phyloP scores from a whole-genome alignment of 1,140 invertebrate species.

The Cotesia vestalis region DNA sequence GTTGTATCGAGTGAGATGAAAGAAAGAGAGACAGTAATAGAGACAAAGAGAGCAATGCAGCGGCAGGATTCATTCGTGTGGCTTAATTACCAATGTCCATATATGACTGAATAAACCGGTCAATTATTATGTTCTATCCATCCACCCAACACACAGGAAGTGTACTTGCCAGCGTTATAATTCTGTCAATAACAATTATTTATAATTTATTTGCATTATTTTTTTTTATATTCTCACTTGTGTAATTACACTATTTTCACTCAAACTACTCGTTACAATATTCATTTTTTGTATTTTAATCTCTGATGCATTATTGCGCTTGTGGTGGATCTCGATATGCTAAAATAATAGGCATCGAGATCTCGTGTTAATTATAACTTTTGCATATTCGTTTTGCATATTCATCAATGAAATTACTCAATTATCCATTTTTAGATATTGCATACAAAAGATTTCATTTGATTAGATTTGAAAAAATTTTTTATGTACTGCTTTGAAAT shows the following conservation, averaged over 20 bases:
- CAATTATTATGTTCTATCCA: slow-evolving; percentile 35
- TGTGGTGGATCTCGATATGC: too few relatives aligned
- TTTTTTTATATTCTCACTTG: neutral
- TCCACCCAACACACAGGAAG: neutral
- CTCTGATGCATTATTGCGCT: too few relatives aligned
- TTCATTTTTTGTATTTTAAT: neutral
- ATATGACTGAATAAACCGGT: slow-evolving; percentile 34
- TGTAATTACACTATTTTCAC: neutral
- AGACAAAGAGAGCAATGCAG: neutral
- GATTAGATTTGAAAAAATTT: too few relatives aligned
- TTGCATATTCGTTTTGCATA: too few relatives aligned
- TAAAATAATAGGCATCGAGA: too few relatives aligned
- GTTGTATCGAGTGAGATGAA: neutral
- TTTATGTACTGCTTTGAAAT: too few relatives aligned
- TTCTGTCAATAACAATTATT: slow-evolving; percentile 20
- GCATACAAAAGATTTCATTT: too few relatives aligned
- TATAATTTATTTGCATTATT: slow-evolving; percentile 8
- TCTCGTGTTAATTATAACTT: too few relatives aligned
- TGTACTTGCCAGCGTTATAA: neutral
- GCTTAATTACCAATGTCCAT: slow-evolving; percentile 34
- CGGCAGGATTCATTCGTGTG: slow-evolving; percentile 1
- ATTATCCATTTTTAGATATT: too few relatives aligned
- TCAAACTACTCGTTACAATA: neutral
- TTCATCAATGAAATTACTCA: too few relatives aligned
- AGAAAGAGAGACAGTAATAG: neutral